These are phyloP conservation scores for Latrodectus geometricus DNA, from an alignment of 1,140 invertebrate genomes.

Conservation along the genomic window DNA sequence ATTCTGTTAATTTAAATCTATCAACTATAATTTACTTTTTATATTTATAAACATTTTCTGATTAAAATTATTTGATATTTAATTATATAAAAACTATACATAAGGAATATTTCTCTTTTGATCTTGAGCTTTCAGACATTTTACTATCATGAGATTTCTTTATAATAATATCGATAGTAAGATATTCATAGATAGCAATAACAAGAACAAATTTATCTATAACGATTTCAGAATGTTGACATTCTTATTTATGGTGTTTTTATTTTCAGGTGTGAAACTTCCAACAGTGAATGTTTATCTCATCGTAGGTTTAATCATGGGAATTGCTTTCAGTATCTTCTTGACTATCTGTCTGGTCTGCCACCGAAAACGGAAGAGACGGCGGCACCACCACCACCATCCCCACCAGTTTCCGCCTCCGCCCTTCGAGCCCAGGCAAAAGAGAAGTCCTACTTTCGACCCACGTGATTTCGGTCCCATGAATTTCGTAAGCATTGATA, in stretches of 20 bases:
- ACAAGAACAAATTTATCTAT: background rate
- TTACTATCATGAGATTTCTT: no score
- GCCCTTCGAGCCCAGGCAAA: constrained; percentile 67
- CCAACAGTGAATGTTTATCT: constrained; percentile 55
- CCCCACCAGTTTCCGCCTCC: constrained; percentile 17
- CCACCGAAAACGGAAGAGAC: constrained; percentile 67
- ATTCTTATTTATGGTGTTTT: background rate
- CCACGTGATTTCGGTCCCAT: constrained; percentile 65
- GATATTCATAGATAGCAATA: no score
- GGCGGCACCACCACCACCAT: constrained; percentile 67
- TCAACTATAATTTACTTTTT: no score
- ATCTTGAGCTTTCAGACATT: no score
- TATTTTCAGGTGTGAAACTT: constrained; percentile 27
- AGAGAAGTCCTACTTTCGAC: constrained; percentile 70
- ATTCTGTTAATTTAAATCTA: no score
- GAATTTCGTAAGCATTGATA: constrained; percentile 52
- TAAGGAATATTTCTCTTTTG: no score
- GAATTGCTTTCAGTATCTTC: constrained; percentile 55
- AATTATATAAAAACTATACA: no score
- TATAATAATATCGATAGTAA: no score
- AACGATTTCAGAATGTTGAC: background rate
- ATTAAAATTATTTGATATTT: no score
- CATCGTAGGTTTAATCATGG: constrained; percentile 63
- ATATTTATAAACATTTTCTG: no score
- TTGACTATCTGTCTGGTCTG: constrained; percentile 66